Evolutionary conservation across 2,888 invertebrate genomes (phyloP), one percentile per base, ranked within the genome.

Genomic region (Melinaea menophilus): DNA sequence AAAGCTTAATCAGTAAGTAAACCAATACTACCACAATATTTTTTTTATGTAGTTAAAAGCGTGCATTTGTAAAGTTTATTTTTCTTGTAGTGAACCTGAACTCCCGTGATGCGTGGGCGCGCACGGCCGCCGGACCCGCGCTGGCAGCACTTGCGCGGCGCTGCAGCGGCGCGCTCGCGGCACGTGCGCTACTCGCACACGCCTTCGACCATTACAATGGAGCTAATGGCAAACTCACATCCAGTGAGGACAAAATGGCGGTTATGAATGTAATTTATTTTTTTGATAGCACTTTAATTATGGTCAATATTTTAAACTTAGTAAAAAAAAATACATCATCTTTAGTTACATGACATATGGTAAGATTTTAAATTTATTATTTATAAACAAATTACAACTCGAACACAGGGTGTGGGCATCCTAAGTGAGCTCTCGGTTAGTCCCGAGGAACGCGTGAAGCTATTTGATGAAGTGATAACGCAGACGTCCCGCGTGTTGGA

Each of bases 141-240:
- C 93, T 96, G 63, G 92, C 94, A 95, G 1, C 93, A 88, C 59
- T 95, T 96, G 80, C 95, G 0, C 93, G 89, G 60, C 95, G 96
- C 80, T 95, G 96, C 79, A 93, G 93, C 31, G 93, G 94, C 71
- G 80, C 88, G 0, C 88, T 90, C 22, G 93, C 95, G 0, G 91
- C 98, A 41, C 93, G 93, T 71, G 92, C 92, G 63, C 82, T 98
- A 66, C 85, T 97, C 1, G 89, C 92, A 55, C 93, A 93, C 67
- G 88, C 94, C 59, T 97, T 98, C 86, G 94, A 93, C 4, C 94
- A 97, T 48, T 94, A 97, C 77, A 93, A 96, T 85, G 98, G 98
- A 12, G 94, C 96, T 5, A 95, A 97, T 82, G 98, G 98, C 7
- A 98, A 98, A 82, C 92, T 98, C 59, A 96, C 96, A 11, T 94